phyloP scores from a whole-genome alignment of 23 tunicate species.

The Phallusia fumigata region DNA sequence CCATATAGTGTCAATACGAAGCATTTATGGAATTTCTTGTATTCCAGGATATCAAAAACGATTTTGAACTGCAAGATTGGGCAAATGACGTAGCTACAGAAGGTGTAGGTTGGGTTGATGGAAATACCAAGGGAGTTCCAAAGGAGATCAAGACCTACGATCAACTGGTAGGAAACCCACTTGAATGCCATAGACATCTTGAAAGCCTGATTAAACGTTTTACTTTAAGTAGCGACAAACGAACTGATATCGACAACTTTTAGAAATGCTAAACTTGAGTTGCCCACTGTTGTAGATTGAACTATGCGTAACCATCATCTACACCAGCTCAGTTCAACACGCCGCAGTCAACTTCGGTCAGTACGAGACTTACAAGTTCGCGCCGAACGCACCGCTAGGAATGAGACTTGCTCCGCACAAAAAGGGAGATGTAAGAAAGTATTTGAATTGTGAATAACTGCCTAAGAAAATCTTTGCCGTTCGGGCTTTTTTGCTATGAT shows the following conservation, averaged over 20 bases:
- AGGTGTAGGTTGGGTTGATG: slow-evolving; percentile 75
- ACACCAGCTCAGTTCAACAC: slow-evolving; percentile 68
- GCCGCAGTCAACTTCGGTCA: slow-evolving; percentile 74
- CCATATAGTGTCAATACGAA: too few species aligned
- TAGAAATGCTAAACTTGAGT: not conserved
- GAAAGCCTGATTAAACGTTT: too few species aligned
- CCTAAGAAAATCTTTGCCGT: too few species aligned
- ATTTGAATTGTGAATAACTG: not conserved
- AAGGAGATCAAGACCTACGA: slow-evolving; percentile 27
- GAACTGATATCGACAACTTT: too few species aligned
- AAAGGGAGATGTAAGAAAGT: slow-evolving; percentile 68
- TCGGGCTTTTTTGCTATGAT: too few species aligned
- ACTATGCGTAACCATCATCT: slow-evolving; percentile 36
- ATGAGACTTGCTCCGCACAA: slow-evolving; percentile 92
- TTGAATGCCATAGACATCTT: not conserved
- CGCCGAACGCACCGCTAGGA: slow-evolving; percentile 72
- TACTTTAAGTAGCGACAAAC: too few species aligned
- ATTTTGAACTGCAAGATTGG: slow-evolving; percentile 60
- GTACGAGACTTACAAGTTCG: slow-evolving; percentile 72
- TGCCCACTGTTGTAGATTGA: slow-evolving; percentile 32
- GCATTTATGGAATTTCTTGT: too few species aligned
- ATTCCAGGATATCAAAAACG: slow-evolving; percentile 54
- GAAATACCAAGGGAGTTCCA: slow-evolving; percentile 64
- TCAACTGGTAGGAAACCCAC: slow-evolving; percentile 40
- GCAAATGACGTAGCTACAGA: slow-evolving; percentile 46